Conservation (phyloP, 2,888 invertebrate species). For the Amitus sp. region DNA sequence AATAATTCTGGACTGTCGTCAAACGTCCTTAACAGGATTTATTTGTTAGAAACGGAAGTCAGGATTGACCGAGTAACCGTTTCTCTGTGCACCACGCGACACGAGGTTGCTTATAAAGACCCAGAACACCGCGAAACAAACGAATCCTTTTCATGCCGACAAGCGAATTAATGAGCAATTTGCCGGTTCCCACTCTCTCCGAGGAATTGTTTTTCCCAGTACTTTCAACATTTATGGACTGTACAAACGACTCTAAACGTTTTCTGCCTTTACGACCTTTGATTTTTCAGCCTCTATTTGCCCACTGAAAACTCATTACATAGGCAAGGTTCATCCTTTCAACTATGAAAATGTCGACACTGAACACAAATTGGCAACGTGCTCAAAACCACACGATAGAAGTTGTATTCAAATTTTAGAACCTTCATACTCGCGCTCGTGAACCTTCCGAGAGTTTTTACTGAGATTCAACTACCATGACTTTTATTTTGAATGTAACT, state of each 20-base stretch:
- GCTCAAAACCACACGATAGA: too few relatives aligned
- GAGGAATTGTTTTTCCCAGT: neutral
- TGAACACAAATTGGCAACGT: too few relatives aligned
- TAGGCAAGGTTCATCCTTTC: too few relatives aligned
- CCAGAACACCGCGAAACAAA: neutral
- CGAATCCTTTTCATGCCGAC: slow-evolving; percentile 6
- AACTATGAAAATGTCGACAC: too few relatives aligned
- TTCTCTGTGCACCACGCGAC: slow-evolving; percentile 12
- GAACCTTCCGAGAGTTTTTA: too few relatives aligned
- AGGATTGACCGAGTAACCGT: slow-evolving; percentile 21
- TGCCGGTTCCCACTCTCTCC: neutral
- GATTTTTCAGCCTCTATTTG: neutral
- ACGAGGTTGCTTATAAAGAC: neutral
- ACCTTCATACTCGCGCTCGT: too few relatives aligned
- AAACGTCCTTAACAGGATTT: too few relatives aligned
- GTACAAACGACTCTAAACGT: neutral
- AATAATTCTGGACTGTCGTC: too few relatives aligned
- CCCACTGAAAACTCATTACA: neutral
- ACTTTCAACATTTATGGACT: neutral
- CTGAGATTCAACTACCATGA: too few relatives aligned
- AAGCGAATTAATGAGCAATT: slow-evolving; percentile 6
- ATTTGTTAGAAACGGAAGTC: slow-evolving; percentile 16
- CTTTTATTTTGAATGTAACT: too few relatives aligned
- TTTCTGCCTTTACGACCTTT: neutral
- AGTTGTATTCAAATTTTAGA: too few relatives aligned